Evolutionary conservation across 1,140 invertebrate genomes (phyloP).

Genomic region (Conus betulinus): DNA sequence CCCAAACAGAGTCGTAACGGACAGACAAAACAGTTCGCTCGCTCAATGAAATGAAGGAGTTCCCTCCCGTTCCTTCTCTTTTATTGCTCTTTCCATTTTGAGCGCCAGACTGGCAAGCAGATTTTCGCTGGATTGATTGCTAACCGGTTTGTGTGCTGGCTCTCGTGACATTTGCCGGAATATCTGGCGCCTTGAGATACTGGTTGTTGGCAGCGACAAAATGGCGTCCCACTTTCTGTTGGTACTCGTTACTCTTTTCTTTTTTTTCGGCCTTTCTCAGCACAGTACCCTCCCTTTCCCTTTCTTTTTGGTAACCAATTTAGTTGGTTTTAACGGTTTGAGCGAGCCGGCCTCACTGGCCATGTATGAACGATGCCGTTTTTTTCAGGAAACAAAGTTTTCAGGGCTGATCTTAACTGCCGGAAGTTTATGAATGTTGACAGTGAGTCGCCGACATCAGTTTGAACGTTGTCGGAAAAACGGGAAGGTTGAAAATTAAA

Average conservation of each 20-base stretch:
- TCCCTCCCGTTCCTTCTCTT: conserved; percentile 1
- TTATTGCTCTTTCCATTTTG: conserved; percentile 17
- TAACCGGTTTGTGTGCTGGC: not conserved
- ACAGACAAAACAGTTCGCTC: not conserved
- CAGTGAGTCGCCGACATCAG: not conserved
- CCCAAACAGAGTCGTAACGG: conserved; percentile 16
- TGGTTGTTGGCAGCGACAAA: not conserved
- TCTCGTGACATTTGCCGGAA: not conserved
- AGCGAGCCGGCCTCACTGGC: not conserved
- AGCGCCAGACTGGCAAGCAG: conserved; percentile 6
- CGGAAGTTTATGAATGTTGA: conserved; percentile 11
- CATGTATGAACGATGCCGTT: not conserved
- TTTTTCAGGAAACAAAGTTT: too few relatives aligned
- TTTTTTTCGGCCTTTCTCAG: not conserved
- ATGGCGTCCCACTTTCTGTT: not conserved
- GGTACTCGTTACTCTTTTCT: not conserved
- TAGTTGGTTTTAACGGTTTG: not conserved
- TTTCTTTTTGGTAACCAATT: not conserved
- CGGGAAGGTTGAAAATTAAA: too few relatives aligned
- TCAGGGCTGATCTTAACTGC: not conserved
- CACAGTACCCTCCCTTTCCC: not conserved
- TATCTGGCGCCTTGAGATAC: not conserved
- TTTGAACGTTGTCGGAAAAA: too few relatives aligned
- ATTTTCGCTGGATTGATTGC: conserved; percentile 24
- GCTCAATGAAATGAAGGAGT: not conserved